These are phyloP conservation scores for Zosterops lateralis DNA, from an alignment of 2,113 vertebrate genomes.

Conservation along the genomic window DNA sequence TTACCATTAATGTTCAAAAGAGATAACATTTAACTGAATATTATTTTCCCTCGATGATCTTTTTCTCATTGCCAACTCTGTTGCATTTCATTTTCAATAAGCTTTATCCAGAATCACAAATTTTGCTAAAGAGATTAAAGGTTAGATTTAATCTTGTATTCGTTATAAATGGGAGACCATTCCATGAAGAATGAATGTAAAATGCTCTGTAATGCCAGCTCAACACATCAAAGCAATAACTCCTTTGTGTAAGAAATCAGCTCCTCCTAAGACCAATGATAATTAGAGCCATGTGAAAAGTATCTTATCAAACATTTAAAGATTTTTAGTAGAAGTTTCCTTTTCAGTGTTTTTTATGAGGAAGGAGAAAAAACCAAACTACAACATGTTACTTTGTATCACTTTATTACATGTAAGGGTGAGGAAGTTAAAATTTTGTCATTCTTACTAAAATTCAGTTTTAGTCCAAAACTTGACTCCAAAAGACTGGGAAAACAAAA, in stretches of 20 bases:
- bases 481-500: background rate
- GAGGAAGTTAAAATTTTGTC: background rate
- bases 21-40: background rate
- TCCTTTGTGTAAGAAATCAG: background rate
- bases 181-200: background rate
- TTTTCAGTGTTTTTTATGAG: background rate
- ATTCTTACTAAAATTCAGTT: background rate
- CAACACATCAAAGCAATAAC: background rate
- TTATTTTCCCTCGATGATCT: background rate
- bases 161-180: background rate
- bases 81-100: background rate
- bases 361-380: background rate
- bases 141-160: background rate
- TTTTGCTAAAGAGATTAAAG: background rate
- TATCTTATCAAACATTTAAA: background rate
- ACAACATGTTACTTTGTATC: fast-evolving
- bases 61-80: background rate
- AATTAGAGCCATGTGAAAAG: background rate
- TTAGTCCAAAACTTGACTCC: background rate
- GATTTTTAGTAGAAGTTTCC: background rate
- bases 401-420: background rate
- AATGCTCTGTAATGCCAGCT: background rate
- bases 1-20: background rate
- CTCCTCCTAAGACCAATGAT: background rate
- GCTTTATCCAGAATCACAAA: background rate